These are phyloP conservation scores for Salvelinus sp. DNA, from an alignment of 2,113 vertebrate species.

Conservation along the genomic window DNA sequence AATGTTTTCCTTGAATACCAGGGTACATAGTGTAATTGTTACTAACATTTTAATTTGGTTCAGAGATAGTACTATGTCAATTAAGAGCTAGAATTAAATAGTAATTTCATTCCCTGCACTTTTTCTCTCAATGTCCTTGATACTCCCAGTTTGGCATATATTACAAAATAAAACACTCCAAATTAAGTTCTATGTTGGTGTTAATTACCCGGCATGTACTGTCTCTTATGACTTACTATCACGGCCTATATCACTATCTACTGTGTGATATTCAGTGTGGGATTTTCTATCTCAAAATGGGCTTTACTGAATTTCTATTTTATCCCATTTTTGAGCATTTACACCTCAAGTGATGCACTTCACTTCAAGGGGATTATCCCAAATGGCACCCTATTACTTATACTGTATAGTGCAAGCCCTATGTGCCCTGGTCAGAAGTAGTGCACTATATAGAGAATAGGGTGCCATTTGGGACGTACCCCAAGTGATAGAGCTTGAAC, in stretches of 20 bases:
- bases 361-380: too few relatives aligned
- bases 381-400: too few relatives aligned
- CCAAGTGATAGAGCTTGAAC: not conserved
- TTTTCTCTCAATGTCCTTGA: constrained; percentile 3
- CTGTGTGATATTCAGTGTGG: not conserved
- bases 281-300: constrained; percentile 13
- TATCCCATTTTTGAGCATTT: too few relatives aligned
- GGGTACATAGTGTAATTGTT: not conserved
- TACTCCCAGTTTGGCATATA: not conserved
- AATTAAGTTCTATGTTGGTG: constrained; percentile 15
- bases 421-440: too few relatives aligned
- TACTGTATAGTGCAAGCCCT: not conserved
- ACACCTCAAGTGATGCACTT: too few relatives aligned
- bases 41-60: not conserved
- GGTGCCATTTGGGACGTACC: too few relatives aligned
- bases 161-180: constrained; percentile 25
- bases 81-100: not conserved
- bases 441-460: too few relatives aligned
- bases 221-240: constrained; percentile 29
- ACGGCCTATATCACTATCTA: not conserved
- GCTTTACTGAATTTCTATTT: too few relatives aligned
- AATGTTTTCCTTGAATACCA: not conserved
- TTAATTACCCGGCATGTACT: not conserved
- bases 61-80: constrained; percentile 61
- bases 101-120: not conserved